phyloP scores from a whole-genome alignment of 1,140 invertebrate genomes.

The Acromyrmex heyeri region DNA sequence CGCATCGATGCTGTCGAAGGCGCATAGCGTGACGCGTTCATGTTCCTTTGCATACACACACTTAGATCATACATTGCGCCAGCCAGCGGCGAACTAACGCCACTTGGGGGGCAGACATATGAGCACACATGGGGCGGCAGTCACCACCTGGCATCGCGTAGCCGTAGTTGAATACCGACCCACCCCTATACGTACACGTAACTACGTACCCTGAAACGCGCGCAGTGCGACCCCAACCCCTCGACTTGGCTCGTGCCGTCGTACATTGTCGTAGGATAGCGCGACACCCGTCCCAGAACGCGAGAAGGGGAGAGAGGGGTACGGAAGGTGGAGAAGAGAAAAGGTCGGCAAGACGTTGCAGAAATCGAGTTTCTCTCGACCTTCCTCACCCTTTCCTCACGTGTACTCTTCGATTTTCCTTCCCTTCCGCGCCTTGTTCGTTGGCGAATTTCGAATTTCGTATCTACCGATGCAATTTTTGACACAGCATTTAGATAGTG shows the following conservation, averaged over 20 bases:
- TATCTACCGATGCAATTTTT: not conserved
- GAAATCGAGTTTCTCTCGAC: slow-evolving; percentile 9
- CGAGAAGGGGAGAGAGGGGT: not conserved
- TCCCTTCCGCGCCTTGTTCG: not conserved
- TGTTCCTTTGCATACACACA: slow-evolving; percentile 19
- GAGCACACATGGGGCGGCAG: slow-evolving; percentile 82
- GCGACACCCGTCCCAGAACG: not conserved
- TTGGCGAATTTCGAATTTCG: not conserved
- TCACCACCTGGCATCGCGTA: slow-evolving; percentile 79
- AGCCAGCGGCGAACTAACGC: slow-evolving; percentile 54
- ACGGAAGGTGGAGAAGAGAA: not conserved
- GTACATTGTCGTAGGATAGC: slow-evolving; percentile 75
- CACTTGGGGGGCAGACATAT: slow-evolving; percentile 78
- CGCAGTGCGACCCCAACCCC: slow-evolving; percentile 76
- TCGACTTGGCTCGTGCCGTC: slow-evolving; percentile 80
- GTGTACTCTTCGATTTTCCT: not conserved
- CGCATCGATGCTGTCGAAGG: slow-evolving; percentile 32
- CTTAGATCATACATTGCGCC: not conserved
- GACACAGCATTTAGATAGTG: not conserved
- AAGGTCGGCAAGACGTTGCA: not conserved
- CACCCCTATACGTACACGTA: slow-evolving; percentile 73
- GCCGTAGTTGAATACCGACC: slow-evolving; percentile 74
- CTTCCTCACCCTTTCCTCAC: slow-evolving; percentile 5
- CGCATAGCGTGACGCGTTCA: slow-evolving; percentile 43
- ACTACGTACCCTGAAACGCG: slow-evolving; percentile 66